phyloP scores from a whole-genome alignment of 1,140 invertebrate genomes.

The Pseudomyrmex gracilis region DNA sequence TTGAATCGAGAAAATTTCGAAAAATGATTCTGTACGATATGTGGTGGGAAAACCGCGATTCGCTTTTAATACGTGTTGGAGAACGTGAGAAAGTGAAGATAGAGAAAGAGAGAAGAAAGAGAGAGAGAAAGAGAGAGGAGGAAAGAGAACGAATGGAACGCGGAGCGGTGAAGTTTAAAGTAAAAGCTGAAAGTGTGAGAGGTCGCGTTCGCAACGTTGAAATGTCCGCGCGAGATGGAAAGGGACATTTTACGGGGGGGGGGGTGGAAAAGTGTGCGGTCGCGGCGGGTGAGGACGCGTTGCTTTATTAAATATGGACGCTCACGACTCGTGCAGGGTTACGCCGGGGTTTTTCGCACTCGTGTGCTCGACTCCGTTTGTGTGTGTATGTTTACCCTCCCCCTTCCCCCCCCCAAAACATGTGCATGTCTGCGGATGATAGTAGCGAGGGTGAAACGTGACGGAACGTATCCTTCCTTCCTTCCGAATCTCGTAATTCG shows the following conservation, averaged over 20 bases:
- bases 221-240: conserved; percentile 24
- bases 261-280: conserved; percentile 59
- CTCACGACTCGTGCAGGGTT: conserved; percentile 27
- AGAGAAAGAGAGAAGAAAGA: not conserved
- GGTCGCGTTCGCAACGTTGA: conserved; percentile 29
- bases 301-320: conserved; percentile 71
- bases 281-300: conserved; percentile 60
- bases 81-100: conserved; percentile 43
- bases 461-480: conserved; percentile 63
- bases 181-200: conserved; percentile 61
- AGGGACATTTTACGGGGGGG: conserved; percentile 27
- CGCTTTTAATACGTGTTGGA: conserved; percentile 32
- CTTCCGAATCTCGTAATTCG: conserved; percentile 58
- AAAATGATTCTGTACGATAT: not conserved
- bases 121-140: conserved; percentile 34
- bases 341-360: conserved; percentile 13
- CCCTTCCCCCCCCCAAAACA: too few relatives aligned
- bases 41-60: conserved; percentile 10
- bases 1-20: not conserved
- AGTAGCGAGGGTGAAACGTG: conserved; percentile 42
- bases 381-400: not conserved
- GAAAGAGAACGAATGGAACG: conserved; percentile 29
- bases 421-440: conserved; percentile 14
- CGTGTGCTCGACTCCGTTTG: not conserved
- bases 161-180: conserved; percentile 61